phyloP scores from a whole-genome alignment of 92 coral and sea anemone species.

The Desmophyllum pertusum region DNA sequence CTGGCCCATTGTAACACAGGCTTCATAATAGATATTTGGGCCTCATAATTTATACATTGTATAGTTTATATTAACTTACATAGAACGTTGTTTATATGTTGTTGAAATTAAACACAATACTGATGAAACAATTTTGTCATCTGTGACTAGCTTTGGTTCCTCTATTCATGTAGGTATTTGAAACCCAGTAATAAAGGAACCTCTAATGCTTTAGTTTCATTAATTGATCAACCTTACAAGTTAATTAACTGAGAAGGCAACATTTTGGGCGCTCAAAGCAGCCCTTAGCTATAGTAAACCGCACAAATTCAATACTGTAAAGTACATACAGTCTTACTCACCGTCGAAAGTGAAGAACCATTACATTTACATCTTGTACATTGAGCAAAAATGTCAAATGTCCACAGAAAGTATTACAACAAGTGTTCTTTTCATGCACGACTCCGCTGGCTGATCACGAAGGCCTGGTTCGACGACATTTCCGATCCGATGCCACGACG shows the following conservation, averaged over 20 bases:
- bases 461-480: not conserved
- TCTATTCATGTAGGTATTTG: no score
- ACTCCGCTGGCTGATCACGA: not conserved
- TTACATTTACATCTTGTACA: not conserved
- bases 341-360: not conserved
- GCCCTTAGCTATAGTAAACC: no score
- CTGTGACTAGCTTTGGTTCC: no score
- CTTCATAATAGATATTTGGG: not conserved
- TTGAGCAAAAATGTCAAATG: no score
- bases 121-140: not conserved
- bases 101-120: not conserved
- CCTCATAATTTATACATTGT: not conserved
- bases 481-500: not conserved
- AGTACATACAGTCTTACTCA: not conserved
- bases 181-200: no score
- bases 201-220: no score
- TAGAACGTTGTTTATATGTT: not conserved
- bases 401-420: no score
- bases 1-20: not conserved
- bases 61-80: not conserved
- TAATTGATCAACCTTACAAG: no score
- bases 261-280: no score
- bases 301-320: not conserved
- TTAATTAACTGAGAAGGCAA: no score
- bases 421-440: not conserved